Evolutionary conservation across 2,888 invertebrate genomes (phyloP).

Genomic region (Eilema sororculum): DNA sequence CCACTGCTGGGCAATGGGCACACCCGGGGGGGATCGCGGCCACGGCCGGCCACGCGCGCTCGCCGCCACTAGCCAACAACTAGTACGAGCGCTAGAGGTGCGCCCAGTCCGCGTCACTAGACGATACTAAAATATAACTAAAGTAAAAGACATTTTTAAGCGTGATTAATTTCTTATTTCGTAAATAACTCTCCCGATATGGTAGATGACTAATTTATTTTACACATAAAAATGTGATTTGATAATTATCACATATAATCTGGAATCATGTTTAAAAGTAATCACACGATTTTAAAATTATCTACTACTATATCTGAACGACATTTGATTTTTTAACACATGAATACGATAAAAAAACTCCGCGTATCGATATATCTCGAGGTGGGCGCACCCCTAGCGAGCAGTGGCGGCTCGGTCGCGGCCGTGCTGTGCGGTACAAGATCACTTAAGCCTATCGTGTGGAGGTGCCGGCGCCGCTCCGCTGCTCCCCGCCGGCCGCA

Average conservation of each 20-base stretch:
- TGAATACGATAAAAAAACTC: not conserved
- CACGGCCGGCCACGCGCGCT: not conserved
- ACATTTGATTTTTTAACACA: not conserved
- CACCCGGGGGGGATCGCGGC: not conserved
- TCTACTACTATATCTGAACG: not conserved
- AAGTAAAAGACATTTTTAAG: not conserved
- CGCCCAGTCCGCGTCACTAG: not conserved
- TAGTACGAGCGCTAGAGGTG: not conserved
- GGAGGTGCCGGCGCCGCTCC: conserved; percentile 11
- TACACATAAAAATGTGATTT: not conserved
- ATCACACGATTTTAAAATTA: too few species aligned
- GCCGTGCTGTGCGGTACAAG: conserved; percentile 9
- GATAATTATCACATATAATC: not conserved
- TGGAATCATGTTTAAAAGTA: too few species aligned
- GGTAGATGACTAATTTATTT: too few species aligned
- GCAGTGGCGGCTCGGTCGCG: not conserved
- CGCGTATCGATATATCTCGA: not conserved
- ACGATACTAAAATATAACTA: not conserved
- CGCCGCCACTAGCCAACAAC: not conserved
- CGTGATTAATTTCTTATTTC: not conserved
- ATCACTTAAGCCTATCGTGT: conserved; percentile 17
- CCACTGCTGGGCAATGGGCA: not conserved
- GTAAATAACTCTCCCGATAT: not conserved
- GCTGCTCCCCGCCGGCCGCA: conserved; percentile 20
- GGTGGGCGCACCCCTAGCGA: conserved; percentile 9